phyloP scores from a whole-genome alignment of 2,113 vertebrate species.

The Lophochroa leadbeateri region DNA sequence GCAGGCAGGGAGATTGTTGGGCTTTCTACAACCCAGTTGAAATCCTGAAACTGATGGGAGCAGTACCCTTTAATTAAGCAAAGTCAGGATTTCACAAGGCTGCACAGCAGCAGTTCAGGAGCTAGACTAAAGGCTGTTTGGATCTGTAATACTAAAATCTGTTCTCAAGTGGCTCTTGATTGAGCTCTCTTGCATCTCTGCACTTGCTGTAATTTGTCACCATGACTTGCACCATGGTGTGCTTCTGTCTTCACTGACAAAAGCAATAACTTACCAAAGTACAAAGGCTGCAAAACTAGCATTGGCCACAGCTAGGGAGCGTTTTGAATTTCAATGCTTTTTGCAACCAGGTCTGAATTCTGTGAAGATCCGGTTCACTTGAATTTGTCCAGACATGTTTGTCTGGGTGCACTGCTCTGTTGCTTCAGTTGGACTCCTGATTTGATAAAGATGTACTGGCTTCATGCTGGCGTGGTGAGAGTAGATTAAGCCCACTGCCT shows the following conservation, averaged over 20 bases:
- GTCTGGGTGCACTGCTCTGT: not conserved
- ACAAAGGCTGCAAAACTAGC: not conserved
- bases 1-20: not conserved
- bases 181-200: not conserved
- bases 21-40: not conserved
- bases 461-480: not conserved
- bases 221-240: not conserved
- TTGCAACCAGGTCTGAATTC: not conserved
- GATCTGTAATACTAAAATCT: not conserved
- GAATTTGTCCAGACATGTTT: not conserved
- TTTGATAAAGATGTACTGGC: not conserved
- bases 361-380: not conserved
- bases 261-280: not conserved
- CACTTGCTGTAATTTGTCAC: conserved; percentile 23
- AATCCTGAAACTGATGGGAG: not conserved
- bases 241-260: not conserved
- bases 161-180: not conserved
- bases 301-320: not conserved
- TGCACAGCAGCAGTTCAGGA: not conserved
- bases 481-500: not conserved
- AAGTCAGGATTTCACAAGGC: not conserved
- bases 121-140: not conserved
- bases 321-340: not conserved
- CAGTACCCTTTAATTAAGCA: not conserved
- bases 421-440: not conserved